phyloP scores from a whole-genome alignment of 2,113 vertebrate species.

The Erinaceus europaeus region DNA sequence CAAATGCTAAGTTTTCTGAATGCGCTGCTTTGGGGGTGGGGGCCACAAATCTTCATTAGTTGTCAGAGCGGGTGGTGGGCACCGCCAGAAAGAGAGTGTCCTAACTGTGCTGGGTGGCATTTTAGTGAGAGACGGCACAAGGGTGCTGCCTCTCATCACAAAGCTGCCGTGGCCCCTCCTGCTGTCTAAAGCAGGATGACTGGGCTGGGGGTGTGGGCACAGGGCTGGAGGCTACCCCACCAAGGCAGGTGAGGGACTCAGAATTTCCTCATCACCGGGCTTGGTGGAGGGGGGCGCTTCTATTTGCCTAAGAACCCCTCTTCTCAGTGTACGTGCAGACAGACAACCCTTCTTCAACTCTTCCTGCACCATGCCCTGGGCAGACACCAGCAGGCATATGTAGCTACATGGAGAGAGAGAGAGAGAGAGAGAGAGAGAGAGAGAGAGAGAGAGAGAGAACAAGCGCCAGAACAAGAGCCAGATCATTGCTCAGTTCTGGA shows the following conservation, averaged over 20 bases:
- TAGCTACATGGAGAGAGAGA: neutral
- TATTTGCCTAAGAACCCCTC: neutral
- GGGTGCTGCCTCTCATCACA: neutral
- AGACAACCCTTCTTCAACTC: neutral
- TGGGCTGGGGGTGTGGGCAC: rapidly evolving
- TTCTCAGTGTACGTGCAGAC: neutral
- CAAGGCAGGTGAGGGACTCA: too few relatives aligned
- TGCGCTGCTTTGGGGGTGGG: neutral
- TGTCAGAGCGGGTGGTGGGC: neutral
- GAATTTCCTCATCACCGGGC: neutral
- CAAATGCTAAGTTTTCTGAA: neutral
- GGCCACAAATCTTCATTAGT: neutral
- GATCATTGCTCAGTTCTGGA: too few relatives aligned
- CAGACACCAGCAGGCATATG: neutral
- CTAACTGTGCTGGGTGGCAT: neutral
- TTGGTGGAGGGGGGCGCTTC: neutral
- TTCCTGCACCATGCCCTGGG: neutral
- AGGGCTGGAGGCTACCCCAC: neutral
- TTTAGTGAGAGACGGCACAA: neutral
- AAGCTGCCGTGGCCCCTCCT: rapidly evolving
- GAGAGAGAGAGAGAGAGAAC: too few relatives aligned
- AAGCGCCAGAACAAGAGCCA: too few relatives aligned
- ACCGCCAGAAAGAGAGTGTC: neutral
- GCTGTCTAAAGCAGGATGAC: neutral
- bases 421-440: too few relatives aligned